Percentiles rank a stretch among this genome's conserved stretches.
Evolutionary conservation across 2,797 vertebrate species (phyloP).

Genomic region (Malurus leucopterus): DNA sequence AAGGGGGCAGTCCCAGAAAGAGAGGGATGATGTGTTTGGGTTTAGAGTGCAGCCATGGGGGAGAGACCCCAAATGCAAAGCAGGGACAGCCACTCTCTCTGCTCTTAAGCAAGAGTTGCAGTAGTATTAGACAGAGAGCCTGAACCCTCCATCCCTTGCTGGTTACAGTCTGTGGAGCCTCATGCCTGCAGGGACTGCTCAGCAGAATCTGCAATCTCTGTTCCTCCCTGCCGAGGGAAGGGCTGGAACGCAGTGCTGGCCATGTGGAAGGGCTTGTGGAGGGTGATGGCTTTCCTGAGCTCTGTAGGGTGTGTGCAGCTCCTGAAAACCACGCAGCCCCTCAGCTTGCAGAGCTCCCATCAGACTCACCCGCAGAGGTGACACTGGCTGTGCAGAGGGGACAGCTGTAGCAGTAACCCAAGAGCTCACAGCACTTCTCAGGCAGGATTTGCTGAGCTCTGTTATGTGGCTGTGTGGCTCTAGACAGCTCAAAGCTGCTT

Average conservation of each 20-base stretch:
- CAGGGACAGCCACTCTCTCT: neutral
- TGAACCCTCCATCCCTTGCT: neutral
- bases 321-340: neutral
- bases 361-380: neutral
- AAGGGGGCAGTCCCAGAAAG: neutral
- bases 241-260: neutral
- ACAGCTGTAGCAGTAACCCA: constrained; percentile 3
- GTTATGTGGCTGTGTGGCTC: neutral
- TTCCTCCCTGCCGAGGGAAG: neutral
- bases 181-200: neutral
- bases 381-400: neutral
- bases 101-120: neutral
- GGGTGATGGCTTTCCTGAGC: neutral
- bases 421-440: neutral
- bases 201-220: neutral
- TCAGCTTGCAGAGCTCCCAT: neutral
- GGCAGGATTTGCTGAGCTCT: constrained; percentile 20
- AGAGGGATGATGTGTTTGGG: neutral
- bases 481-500: constrained; percentile 21
- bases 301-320: neutral
- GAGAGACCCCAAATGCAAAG: neutral
- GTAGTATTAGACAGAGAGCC: neutral
- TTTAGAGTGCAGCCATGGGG: neutral
- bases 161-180: neutral
- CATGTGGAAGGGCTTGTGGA: neutral